phyloP scores from a whole-genome alignment of 1,140 invertebrate species.

The Episyrphus balteatus region DNA sequence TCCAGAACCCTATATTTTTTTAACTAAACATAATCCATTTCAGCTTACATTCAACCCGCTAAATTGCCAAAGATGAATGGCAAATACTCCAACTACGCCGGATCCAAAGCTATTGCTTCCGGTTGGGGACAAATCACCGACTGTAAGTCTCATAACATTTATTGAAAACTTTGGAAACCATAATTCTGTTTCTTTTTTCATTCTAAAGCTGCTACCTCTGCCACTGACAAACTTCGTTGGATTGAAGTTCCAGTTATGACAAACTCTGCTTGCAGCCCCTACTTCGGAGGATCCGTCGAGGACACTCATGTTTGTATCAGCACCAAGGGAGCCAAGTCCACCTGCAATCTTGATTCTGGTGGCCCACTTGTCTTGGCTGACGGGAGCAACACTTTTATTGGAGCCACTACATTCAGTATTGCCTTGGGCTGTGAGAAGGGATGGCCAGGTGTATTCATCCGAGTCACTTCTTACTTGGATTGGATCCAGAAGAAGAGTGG shows the following conservation, averaged over 20 bases:
- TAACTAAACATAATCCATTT: background rate
- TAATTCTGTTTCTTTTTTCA: background rate
- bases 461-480: constrained; percentile 41
- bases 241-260: constrained; percentile 15
- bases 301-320: constrained; percentile 22
- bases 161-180: background rate
- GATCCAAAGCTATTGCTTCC: constrained; percentile 13
- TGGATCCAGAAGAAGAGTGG: constrained; percentile 38
- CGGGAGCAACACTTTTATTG: constrained; percentile 33
- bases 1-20: background rate
- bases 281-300: constrained; percentile 11
- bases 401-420: constrained; percentile 44
- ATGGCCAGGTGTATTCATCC: constrained; percentile 42
- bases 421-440: constrained; percentile 39
- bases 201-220: constrained; percentile 7
- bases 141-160: constrained; percentile 10
- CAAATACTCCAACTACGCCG: constrained; percentile 13
- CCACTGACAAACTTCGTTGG: constrained; percentile 16
- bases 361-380: constrained; percentile 38
- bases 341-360: constrained; percentile 42
- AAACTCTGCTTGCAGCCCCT: constrained; percentile 16
- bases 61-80: constrained; percentile 17
- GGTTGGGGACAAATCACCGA: constrained; percentile 25
- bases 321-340: constrained; percentile 23
- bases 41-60: constrained; percentile 14